These are phyloP conservation scores for Neopelma chrysocephalum DNA, from an alignment of 2,797 vertebrate species.

Conservation along the genomic window DNA sequence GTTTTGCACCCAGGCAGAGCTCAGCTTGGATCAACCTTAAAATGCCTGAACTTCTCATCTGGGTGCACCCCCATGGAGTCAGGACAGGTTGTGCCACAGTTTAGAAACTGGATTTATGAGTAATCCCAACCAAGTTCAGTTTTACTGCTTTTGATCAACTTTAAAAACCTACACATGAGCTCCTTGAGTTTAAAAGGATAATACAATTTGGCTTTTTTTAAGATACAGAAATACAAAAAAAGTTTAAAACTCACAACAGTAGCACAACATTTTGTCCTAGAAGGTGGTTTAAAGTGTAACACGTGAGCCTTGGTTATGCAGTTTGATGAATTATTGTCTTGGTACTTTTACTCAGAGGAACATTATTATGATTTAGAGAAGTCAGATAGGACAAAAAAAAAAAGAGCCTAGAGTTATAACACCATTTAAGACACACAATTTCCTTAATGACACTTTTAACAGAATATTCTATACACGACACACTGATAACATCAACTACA, in stretches of 20 bases:
- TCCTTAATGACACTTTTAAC: neutral
- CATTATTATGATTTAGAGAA: neutral
- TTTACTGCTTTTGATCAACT: neutral
- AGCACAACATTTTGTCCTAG: neutral
- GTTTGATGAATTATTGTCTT: neutral
- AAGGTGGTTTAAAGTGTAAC: neutral
- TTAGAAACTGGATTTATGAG: neutral
- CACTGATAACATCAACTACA: neutral
- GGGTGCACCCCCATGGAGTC: neutral
- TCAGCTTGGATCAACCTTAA: neutral
- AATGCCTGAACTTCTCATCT: neutral
- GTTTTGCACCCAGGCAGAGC: neutral
- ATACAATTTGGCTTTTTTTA: neutral
- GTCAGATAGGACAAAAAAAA: neutral
- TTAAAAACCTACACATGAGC: neutral
- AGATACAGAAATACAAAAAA: neutral
- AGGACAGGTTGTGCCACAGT: neutral
- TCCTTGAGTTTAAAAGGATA: neutral
- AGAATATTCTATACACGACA: neutral
- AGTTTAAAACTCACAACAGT: neutral
- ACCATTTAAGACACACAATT: constrained; percentile 4
- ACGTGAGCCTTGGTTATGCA: neutral
- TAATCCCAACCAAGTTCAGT: neutral
- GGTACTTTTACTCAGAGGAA: neutral
- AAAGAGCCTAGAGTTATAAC: neutral